Evolutionary conservation across 2,888 invertebrate genomes (phyloP), one percentile per base, ranked within the genome.

Genomic region (Ormyrus pomaceus): DNA sequence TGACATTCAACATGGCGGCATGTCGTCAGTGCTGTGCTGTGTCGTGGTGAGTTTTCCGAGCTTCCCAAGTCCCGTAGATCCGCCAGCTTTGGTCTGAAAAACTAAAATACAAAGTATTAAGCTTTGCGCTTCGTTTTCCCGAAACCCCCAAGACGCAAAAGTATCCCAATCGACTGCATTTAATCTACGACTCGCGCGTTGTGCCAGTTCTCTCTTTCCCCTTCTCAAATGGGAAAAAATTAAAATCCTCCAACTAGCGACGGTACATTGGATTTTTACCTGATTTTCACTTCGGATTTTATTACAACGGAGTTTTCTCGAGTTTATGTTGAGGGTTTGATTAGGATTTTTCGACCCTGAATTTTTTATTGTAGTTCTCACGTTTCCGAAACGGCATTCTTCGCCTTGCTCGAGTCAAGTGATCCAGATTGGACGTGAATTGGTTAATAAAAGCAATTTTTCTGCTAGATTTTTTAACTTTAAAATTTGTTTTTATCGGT

Each of bases 1-100:
- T 95, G 95, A 95, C 95, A 95, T 95, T 95, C 95, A 96, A 96
- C 95, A 96, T 96, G 96, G 96, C 96, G 96, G 96, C 95, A 95
- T 96, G 96, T 96, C 95, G 95, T 95, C 95, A 95, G 96, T 96
- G 96, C 95, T 95, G 95, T 96, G 96, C 96, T 96, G 96, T 96
- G 96, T 96, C 96, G 96, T 96, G 96, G 96, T 96, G 94, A 95
- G 96, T 95, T 93, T 92, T 92, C 89, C 51, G 11, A 79, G 77
- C 19, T 70, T 51, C 82, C 68, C 80, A 73, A 81, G 70, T 74
- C 58, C 73, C 68, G 68, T 75, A 50, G 62, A 83, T 80, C 85
- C 84, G 83, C 83, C 84, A 86, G 86, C 84, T 86, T 86, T 84
- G 80, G 73, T 69, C 77, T 66, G 11, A 64, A 46, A 71, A 61